These are phyloP conservation scores for Amiota minor DNA, from an alignment of 2,888 invertebrate genomes.

Conservation along the genomic window DNA sequence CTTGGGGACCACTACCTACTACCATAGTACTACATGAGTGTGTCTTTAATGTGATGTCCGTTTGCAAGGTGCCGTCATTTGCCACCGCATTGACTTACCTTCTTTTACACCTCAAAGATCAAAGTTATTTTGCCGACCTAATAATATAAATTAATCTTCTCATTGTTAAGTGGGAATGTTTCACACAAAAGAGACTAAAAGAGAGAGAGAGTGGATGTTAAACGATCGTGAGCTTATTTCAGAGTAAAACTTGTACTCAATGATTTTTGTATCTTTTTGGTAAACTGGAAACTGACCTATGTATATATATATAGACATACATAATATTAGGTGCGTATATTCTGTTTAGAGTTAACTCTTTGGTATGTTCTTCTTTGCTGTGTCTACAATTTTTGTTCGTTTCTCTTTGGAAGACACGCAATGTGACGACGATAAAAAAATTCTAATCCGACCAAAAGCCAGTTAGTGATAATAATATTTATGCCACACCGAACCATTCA, in stretches of 20 bases:
- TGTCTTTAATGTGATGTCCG: neutral
- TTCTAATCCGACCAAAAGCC: conserved; percentile 60
- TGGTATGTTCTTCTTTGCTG: too few relatives aligned
- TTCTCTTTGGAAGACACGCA: conserved; percentile 47
- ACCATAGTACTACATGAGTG: too few relatives aligned
- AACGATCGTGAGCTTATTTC: neutral
- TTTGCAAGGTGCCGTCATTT: conserved; percentile 57
- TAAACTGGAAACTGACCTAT: neutral
- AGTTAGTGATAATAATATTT: conserved; percentile 53
- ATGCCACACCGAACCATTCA: conserved; percentile 44
- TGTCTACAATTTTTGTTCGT: conserved; percentile 34
- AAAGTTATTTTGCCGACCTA: conserved; percentile 69
- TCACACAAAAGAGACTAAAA: conserved; percentile 7
- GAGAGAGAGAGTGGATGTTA: conserved; percentile 11
- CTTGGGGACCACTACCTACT: too few relatives aligned
- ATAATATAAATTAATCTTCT: conserved; percentile 72
- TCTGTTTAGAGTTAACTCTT: too few relatives aligned
- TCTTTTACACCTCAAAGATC: conserved; percentile 71
- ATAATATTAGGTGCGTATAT: too few relatives aligned
- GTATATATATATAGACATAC: neutral
- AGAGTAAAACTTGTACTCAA: neutral
- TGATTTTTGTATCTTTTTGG: conserved; percentile 7
- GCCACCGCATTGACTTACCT: conserved; percentile 72
- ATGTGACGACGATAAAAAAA: conserved; percentile 46
- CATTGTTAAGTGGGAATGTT: conserved; percentile 56